Conservation (phyloP, 2,797 vertebrate species). For the Ambastaia sidthimunki region DNA sequence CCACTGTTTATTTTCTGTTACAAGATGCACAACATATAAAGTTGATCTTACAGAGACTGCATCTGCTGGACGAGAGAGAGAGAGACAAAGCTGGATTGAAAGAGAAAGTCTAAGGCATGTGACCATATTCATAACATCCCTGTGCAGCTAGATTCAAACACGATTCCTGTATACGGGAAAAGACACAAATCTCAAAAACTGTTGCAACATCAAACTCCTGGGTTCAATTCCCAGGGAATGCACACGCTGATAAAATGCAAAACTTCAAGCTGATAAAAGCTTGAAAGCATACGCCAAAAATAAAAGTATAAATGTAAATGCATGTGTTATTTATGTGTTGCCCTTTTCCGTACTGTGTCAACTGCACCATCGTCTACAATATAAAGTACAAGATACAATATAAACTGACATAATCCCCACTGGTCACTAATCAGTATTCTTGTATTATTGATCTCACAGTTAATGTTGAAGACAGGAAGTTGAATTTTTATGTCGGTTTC, state of each 20-base stretch:
- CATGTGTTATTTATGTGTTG: not conserved
- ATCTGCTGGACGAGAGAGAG: not conserved
- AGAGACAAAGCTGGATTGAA: constrained; percentile 1
- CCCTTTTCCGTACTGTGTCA: not conserved
- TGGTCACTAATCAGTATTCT: not conserved
- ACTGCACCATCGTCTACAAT: not conserved
- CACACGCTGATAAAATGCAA: too few species aligned
- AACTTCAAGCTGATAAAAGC: too few species aligned
- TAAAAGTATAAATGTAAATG: too few species aligned
- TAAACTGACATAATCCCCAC: constrained; percentile 1
- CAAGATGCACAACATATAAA: not conserved
- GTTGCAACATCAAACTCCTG: too few species aligned
- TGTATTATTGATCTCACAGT: constrained; percentile 17
- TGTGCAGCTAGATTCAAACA: not conserved
- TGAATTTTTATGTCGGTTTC: not conserved
- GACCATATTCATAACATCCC: not conserved
- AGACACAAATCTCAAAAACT: too few species aligned
- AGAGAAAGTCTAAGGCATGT: not conserved
- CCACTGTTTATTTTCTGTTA: constrained; percentile 9
- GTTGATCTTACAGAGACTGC: constrained; percentile 2
- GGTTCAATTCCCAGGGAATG: too few species aligned
- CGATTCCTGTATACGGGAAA: too few species aligned
- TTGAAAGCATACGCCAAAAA: too few species aligned
- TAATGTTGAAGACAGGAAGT: not conserved
- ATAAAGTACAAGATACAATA: not conserved